These are phyloP conservation scores for Synaphobranchus kaupii DNA, from an alignment of 2,797 vertebrate genomes.

Conservation along the genomic window DNA sequence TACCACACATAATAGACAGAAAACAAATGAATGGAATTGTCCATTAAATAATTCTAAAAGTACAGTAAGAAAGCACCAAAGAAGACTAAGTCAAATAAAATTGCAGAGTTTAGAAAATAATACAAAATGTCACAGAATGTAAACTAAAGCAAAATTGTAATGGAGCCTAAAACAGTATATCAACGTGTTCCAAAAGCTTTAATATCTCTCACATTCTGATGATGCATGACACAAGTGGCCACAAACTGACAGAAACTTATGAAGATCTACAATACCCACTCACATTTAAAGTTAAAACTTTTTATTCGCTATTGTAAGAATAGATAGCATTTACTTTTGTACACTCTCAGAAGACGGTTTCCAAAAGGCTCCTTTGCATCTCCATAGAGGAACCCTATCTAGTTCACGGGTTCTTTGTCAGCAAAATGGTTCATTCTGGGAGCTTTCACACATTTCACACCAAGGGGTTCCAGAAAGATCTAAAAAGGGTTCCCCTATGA, in stretches of 20 bases:
- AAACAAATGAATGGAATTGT: neutral
- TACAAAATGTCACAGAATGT: neutral
- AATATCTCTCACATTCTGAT: neutral
- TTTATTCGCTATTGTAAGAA: neutral
- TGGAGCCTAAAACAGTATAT: neutral
- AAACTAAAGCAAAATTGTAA: neutral
- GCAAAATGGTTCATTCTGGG: too few relatives aligned
- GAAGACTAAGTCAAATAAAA: neutral
- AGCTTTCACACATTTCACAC: too few relatives aligned
- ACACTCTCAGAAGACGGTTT: too few relatives aligned
- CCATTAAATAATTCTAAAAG: neutral
- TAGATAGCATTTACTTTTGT: neutral
- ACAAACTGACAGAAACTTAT: neutral
- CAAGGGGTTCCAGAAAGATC: too few relatives aligned
- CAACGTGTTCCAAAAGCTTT: neutral
- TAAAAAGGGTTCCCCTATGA: too few relatives aligned
- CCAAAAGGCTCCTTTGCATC: too few relatives aligned
- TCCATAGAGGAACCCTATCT: too few relatives aligned
- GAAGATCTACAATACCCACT: neutral
- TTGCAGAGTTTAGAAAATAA: neutral
- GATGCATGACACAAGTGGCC: neutral
- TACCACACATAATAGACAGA: neutral
- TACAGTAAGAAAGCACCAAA: neutral
- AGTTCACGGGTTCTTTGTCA: too few relatives aligned
- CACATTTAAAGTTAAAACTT: neutral